Conservation (phyloP, 1,140 invertebrate species). For the Drosophila pallidifrons region DNA sequence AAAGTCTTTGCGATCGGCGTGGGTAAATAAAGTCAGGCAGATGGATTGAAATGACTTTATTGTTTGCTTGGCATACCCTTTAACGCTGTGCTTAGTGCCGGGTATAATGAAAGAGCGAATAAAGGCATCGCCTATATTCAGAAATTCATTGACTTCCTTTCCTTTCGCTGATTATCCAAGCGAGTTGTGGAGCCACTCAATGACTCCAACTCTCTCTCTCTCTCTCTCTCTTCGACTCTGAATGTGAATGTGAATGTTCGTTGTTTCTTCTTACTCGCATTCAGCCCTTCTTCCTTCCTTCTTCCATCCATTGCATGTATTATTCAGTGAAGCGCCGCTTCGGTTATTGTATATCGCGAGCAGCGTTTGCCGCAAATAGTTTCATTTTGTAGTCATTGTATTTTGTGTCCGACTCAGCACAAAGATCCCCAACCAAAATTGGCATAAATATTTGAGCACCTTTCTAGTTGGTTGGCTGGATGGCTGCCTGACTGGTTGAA, state of each 20-base stretch:
- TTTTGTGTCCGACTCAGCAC: conserved; percentile 49
- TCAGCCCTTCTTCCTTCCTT: no score
- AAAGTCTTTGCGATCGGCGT: no score
- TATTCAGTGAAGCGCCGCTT: conserved; percentile 51
- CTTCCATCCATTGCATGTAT: conserved; percentile 15
- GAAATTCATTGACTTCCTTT: conserved; percentile 46
- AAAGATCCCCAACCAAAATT: conserved; percentile 42
- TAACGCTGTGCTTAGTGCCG: no score
- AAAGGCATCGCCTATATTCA: conserved; percentile 48
- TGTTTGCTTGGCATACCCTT: no score
- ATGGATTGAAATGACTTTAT: no score
- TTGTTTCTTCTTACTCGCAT: background rate
- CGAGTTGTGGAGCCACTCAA: background rate
- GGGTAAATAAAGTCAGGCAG: no score
- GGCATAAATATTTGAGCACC: conserved; percentile 59
- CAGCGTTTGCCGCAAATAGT: conserved; percentile 51
- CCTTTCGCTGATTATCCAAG: conserved; percentile 42
- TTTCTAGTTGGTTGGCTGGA: conserved; percentile 24
- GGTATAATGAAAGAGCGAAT: background rate
- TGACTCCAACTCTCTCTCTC: background rate
- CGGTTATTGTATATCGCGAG: conserved; percentile 52
- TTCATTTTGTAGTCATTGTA: conserved; percentile 62
- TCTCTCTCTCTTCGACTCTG: background rate
- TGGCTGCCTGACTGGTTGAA: no score
- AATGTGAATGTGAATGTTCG: background rate